A percentile compares a stretch with the other conserved stretches of the same genome.
phyloP scores from a whole-genome alignment of 2,113 vertebrate species.

The Odontesthes bonariensis region DNA sequence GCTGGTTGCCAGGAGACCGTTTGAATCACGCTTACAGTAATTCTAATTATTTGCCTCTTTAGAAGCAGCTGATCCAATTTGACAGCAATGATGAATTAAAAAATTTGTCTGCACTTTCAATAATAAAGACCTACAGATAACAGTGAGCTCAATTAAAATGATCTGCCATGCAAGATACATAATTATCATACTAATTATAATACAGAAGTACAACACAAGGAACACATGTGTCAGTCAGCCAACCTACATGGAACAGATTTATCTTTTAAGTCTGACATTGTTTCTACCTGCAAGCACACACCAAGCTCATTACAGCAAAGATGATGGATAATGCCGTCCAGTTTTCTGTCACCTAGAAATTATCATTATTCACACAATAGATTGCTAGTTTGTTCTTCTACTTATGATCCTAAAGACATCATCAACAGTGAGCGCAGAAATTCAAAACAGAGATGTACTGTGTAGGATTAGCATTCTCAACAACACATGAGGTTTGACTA shows the following conservation, averaged over 20 bases:
- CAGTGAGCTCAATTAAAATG: slow-evolving; percentile 6
- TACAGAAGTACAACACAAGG: background rate
- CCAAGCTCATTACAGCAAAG: too few relatives aligned
- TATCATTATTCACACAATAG: background rate
- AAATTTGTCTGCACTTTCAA: slow-evolving; percentile 2
- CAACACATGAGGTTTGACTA: too few relatives aligned
- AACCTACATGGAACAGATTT: background rate
- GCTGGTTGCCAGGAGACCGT: slow-evolving; percentile 23
- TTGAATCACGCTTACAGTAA: slow-evolving; percentile 10
- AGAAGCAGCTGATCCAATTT: slow-evolving; percentile 6
- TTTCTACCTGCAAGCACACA: background rate
- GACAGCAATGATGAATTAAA: background rate
- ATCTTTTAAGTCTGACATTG: background rate
- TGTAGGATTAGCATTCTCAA: too few relatives aligned
- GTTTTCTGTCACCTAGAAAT: background rate
- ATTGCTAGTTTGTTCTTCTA: too few relatives aligned
- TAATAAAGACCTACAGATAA: slow-evolving; percentile 13
- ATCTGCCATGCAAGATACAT: background rate
- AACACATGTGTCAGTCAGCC: background rate
- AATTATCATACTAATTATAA: background rate
- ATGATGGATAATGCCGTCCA: background rate
- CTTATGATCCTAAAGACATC: background rate
- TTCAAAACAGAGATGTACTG: too few relatives aligned
- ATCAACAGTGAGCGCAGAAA: background rate
- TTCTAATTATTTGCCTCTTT: slow-evolving; percentile 29